Evolutionary conservation across 2,888 invertebrate genomes (phyloP).

Genomic region (Andrena trimmerana): DNA sequence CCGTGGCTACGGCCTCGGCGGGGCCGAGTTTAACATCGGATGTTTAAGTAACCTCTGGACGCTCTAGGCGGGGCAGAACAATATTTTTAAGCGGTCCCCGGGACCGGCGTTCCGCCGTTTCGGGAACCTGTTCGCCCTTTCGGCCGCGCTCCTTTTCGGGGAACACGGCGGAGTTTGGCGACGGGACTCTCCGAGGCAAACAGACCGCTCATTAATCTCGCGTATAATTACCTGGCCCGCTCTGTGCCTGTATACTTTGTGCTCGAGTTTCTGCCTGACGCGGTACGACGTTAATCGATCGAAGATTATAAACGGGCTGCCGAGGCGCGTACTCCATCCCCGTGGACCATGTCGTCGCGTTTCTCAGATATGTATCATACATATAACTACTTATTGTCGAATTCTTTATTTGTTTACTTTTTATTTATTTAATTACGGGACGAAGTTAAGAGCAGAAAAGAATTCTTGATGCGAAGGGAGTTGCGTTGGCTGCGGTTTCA

Average conservation of each 20-base stretch:
- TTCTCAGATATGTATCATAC: no score
- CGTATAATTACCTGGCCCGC: conserved; percentile 55
- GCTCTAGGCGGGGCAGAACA: conserved; percentile 70
- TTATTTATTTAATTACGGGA: no score
- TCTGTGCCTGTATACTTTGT: conserved; percentile 13
- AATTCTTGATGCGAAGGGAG: no score
- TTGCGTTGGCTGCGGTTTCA: no score
- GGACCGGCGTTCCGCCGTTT: conserved; percentile 36
- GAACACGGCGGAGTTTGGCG: conserved; percentile 45
- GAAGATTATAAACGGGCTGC: conserved; percentile 21
- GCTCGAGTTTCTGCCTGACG: conserved; percentile 30
- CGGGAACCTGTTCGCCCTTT: conserved; percentile 33
- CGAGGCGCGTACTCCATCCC: no score
- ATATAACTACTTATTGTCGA: no score
- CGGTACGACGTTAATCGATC: conserved; percentile 20
- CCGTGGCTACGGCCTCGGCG: conserved; percentile 31
- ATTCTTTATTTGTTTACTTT: no score
- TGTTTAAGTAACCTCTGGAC: conserved; percentile 60
- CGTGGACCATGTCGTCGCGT: no score
- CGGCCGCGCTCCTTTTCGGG: conserved; percentile 3
- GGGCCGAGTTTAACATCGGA: conserved; percentile 51
- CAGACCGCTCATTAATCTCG: conserved; percentile 66
- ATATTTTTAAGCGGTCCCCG: conserved; percentile 70
- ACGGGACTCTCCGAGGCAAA: conserved; percentile 55
- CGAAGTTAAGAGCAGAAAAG: no score